Evolutionary conservation across 1,140 invertebrate species (phyloP).

Genomic region (Dysdera silvatica): DNA sequence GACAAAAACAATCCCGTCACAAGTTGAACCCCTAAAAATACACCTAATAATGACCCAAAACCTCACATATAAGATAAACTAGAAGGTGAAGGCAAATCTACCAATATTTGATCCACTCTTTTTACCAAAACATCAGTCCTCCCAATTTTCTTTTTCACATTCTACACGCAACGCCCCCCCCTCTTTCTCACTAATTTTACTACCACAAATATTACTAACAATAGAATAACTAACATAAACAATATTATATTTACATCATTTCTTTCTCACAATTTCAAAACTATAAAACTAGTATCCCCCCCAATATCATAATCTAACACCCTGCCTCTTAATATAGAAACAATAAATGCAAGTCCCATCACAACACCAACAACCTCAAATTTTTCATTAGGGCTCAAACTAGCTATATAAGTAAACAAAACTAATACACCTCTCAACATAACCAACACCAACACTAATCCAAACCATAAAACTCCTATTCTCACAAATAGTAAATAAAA

Average conservation of each 20-base stretch:
- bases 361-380: neutral
- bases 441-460: neutral
- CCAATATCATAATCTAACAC: too few relatives aligned
- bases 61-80: neutral
- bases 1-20: conserved; percentile 53
- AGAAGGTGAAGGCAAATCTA: conserved; percentile 5
- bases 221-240: neutral
- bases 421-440: neutral
- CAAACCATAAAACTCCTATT: neutral
- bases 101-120: neutral
- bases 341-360: neutral
- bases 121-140: neutral
- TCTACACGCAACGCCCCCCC: neutral
- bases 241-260: neutral
- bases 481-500: neutral
- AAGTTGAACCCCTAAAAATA: conserved; percentile 52
- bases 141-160: neutral
- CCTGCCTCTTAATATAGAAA: too few relatives aligned
- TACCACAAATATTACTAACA: neutral
- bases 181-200: neutral
- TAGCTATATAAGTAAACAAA: conserved; percentile 2
- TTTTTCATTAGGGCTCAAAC: neutral
- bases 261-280: neutral
- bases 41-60: conserved; percentile 12
- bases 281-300: neutral